These are phyloP conservation scores for Triplophysa dalaica DNA, from an alignment of 2,113 vertebrate species.

Conservation along the genomic window DNA sequence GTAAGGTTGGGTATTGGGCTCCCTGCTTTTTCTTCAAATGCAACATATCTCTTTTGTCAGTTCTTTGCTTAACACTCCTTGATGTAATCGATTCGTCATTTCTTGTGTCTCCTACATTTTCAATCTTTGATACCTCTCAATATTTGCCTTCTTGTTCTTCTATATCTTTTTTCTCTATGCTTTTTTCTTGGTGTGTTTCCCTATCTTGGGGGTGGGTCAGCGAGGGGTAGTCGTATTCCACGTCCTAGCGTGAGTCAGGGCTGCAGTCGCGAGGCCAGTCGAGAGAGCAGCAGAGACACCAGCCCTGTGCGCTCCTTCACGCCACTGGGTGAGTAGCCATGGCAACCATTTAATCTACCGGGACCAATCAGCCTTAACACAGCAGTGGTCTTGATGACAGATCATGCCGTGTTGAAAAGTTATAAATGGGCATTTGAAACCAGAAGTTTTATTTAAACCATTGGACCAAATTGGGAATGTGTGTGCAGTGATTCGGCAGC, in stretches of 20 bases:
- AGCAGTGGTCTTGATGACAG: neutral
- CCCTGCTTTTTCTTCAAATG: neutral
- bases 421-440: neutral
- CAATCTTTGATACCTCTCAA: constrained; percentile 22
- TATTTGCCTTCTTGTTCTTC: constrained; percentile 57
- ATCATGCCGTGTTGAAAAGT: neutral
- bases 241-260: constrained; percentile 99
- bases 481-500: neutral
- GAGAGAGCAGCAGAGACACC: constrained; percentile 97
- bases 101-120: constrained; percentile 63
- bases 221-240: constrained; percentile 94
- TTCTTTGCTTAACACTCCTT: constrained; percentile 17
- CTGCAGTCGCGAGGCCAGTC: constrained; percentile 97
- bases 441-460: neutral
- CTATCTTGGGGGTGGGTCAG: constrained; percentile 72
- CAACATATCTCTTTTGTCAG: neutral
- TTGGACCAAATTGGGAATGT: neutral
- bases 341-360: constrained; percentile 15
- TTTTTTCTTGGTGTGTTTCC: constrained; percentile 60
- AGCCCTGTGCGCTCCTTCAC: constrained; percentile 96
- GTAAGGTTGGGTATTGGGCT: neutral
- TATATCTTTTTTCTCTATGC: constrained; percentile 55
- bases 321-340: constrained; percentile 87
- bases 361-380: constrained; percentile 30
- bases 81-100: constrained; percentile 59